A percentile compares a stretch with the other conserved stretches of the same genome.
Evolutionary conservation across 2,888 invertebrate genomes (phyloP).

Genomic region (Aphrophora alni): DNA sequence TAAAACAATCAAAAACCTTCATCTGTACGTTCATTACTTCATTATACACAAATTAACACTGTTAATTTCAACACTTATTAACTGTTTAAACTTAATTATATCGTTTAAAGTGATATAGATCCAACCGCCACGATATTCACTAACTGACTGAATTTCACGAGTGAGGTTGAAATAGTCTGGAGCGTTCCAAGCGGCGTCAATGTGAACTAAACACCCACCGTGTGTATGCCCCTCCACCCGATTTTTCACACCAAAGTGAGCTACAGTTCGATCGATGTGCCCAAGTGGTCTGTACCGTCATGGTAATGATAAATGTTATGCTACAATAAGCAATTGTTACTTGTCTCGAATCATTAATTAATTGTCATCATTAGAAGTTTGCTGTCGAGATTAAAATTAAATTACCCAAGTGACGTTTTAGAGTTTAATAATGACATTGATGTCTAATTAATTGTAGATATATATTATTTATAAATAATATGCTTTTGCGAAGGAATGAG

Average conservation of each 20-base stretch:
- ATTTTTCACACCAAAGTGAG: conserved; percentile 48
- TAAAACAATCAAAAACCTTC: background rate
- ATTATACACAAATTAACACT: conserved; percentile 3
- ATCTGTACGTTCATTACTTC: background rate
- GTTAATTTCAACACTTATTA: background rate
- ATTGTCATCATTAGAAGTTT: background rate
- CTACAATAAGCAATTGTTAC: background rate
- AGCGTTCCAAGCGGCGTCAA: conserved; percentile 40
- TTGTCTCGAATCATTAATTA: background rate
- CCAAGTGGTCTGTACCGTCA: conserved; percentile 22
- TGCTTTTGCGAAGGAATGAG: no score
- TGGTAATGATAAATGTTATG: background rate
- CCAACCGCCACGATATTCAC: conserved; percentile 27
- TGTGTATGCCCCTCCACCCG: conserved; percentile 42
- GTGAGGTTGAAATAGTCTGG: background rate
- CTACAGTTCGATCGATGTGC: conserved; percentile 31
- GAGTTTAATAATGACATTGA: background rate
- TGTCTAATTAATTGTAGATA: no score
- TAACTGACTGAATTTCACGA: conserved; percentile 23
- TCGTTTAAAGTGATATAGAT: background rate
- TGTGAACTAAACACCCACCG: conserved; percentile 45
- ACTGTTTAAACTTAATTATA: background rate
- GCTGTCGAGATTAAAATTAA: background rate
- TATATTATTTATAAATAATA: no score
- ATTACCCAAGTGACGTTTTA: background rate